Percentiles rank a stretch among this genome's conserved stretches.
phyloP scores from a whole-genome alignment of 2,797 vertebrate genomes.

The Glyptemys insculpta region DNA sequence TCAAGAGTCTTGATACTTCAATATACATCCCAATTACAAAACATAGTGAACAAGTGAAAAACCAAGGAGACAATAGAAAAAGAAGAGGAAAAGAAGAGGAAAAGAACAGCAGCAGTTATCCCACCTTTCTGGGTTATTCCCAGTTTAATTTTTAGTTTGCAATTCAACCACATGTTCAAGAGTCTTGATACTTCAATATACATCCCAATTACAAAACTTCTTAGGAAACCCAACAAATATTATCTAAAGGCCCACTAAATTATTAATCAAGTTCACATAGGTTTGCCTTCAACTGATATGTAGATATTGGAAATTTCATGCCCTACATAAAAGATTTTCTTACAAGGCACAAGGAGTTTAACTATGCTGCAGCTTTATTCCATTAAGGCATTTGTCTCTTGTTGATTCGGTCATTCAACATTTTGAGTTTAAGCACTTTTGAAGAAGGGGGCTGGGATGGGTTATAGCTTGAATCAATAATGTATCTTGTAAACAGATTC shows the following conservation, averaged over 20 bases:
- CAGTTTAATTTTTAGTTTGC: neutral
- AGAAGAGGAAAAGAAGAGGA: neutral
- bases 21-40: neutral
- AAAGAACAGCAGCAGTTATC: neutral
- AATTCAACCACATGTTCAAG: neutral
- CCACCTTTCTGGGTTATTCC: neutral
- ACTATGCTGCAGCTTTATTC: neutral
- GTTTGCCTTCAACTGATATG: neutral
- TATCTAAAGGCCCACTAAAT: neutral
- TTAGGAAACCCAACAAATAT: neutral
- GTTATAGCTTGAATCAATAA: neutral
- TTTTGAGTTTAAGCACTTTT: neutral
- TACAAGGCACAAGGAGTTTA: neutral
- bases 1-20: neutral
- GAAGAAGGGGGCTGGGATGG: neutral
- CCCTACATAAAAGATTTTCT: neutral
- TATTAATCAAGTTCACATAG: neutral
- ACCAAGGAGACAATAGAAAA: neutral
- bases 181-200: neutral
- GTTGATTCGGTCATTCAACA: neutral
- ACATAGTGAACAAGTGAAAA: neutral
- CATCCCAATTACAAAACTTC: neutral
- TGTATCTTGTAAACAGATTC: neutral
- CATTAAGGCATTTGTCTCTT: neutral
- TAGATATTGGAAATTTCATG: neutral